Evolutionary conservation across 2,797 vertebrate species (phyloP).

Genomic region (Falco berigora): DNA sequence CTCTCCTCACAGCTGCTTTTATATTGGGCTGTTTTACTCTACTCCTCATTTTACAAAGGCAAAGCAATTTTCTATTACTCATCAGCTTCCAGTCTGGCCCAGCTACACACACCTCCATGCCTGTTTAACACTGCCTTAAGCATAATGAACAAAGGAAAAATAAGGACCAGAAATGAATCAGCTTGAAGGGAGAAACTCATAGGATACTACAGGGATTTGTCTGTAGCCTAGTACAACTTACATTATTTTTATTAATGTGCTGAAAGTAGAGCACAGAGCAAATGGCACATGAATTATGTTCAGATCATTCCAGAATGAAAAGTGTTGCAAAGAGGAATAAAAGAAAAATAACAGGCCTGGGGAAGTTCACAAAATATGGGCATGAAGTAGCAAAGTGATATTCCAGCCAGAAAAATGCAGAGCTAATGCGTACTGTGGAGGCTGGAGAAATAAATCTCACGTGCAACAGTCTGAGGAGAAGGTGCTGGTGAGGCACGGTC

Average conservation of each 20-base stretch:
- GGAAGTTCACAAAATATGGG: background rate
- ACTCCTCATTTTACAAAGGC: background rate
- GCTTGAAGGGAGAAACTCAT: slow-evolving; percentile 13
- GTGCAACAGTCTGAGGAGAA: background rate
- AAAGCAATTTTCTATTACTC: background rate
- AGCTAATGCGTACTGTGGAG: background rate
- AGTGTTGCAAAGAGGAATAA: background rate
- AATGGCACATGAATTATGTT: slow-evolving; percentile 41
- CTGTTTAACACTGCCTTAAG: background rate
- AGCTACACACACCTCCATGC: background rate
- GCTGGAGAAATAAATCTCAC: background rate
- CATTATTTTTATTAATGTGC: slow-evolving; percentile 62
- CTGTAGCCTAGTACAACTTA: slow-evolving; percentile 28
- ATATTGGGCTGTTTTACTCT: background rate
- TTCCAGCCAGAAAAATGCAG: background rate
- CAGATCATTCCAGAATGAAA: slow-evolving; percentile 19
- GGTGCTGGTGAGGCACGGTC: background rate
- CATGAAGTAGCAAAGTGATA: background rate
- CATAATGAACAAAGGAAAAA: slow-evolving; percentile 44
- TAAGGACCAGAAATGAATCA: slow-evolving; percentile 35
- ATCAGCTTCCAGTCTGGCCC: slow-evolving; percentile 21
- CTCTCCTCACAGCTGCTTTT: background rate
- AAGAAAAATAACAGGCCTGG: background rate
- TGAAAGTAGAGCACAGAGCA: slow-evolving; percentile 19
- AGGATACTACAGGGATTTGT: background rate